These are phyloP conservation scores for Danio aesculapii DNA, from an alignment of 2,797 vertebrate genomes.

Conservation along the genomic window DNA sequence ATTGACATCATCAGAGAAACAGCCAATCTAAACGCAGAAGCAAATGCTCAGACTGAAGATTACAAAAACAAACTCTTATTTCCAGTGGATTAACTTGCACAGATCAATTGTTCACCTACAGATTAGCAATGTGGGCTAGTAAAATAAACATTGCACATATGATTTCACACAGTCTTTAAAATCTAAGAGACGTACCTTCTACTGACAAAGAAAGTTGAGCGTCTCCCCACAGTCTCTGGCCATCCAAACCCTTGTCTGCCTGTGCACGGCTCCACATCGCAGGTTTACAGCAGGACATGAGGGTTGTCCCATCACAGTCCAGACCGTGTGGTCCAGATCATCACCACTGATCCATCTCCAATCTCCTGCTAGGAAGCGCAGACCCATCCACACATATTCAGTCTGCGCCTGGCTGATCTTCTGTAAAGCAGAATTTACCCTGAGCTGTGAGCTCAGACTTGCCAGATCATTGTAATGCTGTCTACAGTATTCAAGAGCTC, in stretches of 20 bases:
- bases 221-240: not conserved
- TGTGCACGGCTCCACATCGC: not conserved
- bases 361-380: not conserved
- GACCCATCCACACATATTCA: not conserved
- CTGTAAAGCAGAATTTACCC: slow-evolving; percentile 7
- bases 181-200: not conserved
- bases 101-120: too few relatives aligned
- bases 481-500: slow-evolving; percentile 48
- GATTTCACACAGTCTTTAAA: too few relatives aligned
- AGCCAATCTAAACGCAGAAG: too few relatives aligned
- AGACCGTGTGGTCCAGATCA: not conserved
- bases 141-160: too few relatives aligned
- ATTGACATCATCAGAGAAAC: too few relatives aligned
- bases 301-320: not conserved
- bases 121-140: too few relatives aligned
- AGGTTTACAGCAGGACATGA: slow-evolving; percentile 19
- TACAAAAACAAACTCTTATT: too few relatives aligned
- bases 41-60: too few relatives aligned
- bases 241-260: not conserved
- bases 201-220: slow-evolving; percentile 7
- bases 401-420: not conserved
- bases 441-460: slow-evolving; percentile 21
- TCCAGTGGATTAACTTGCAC: too few relatives aligned
- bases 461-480: slow-evolving; percentile 34
- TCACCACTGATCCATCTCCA: slow-evolving; percentile 17